These are phyloP conservation scores for Morpho helenor DNA, from an alignment of 2,888 invertebrate genomes.

Conservation along the genomic window DNA sequence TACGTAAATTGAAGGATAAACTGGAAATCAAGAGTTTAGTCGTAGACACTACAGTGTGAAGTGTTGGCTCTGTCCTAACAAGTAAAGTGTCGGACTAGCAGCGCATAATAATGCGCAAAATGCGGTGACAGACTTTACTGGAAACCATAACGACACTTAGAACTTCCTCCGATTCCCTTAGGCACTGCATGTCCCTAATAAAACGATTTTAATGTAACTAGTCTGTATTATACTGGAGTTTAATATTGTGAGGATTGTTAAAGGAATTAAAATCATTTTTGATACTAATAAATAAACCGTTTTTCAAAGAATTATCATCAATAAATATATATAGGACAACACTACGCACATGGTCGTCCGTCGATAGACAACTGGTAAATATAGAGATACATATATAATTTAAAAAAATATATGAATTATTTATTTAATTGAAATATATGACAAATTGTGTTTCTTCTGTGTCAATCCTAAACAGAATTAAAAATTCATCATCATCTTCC, in stretches of 20 bases:
- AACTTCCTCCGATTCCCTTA: constrained; percentile 37
- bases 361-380: too few relatives aligned
- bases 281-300: too few relatives aligned
- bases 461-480: too few relatives aligned
- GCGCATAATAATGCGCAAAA: constrained; percentile 38
- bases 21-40: constrained; percentile 47
- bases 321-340: too few relatives aligned
- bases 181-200: constrained; percentile 24
- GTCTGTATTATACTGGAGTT: constrained; percentile 10
- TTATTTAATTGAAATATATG: too few relatives aligned
- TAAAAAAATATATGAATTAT: too few relatives aligned
- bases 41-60: constrained; percentile 38
- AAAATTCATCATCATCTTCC: too few relatives aligned
- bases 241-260: constrained; percentile 1
- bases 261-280: too few relatives aligned
- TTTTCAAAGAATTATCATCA: too few relatives aligned
- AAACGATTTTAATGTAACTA: constrained; percentile 20
- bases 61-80: constrained; percentile 44
- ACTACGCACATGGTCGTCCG: too few relatives aligned
- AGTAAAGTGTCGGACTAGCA: constrained; percentile 45
- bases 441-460: too few relatives aligned
- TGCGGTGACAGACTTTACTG: constrained; percentile 7
- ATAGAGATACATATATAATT: too few relatives aligned
- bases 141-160: constrained; percentile 38
- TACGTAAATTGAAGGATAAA: constrained; percentile 56